Evolutionary conservation across 2,888 invertebrate genomes (phyloP).

Genomic region (Eutolmus rufibarbis): DNA sequence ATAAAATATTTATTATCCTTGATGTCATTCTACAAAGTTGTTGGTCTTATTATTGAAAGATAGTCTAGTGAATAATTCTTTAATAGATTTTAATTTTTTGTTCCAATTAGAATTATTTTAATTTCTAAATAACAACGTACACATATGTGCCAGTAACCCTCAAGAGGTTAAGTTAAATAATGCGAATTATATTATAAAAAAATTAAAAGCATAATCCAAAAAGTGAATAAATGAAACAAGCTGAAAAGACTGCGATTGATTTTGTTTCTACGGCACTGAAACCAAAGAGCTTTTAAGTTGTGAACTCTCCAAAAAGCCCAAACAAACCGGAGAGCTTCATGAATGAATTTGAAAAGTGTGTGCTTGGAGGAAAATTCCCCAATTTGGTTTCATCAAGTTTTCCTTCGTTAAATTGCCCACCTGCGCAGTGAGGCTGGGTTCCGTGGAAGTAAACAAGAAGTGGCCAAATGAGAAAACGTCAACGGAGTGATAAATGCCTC

Average conservation of each 20-base stretch:
- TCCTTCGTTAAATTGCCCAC: neutral
- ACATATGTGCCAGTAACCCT: too few relatives aligned
- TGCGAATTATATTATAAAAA: too few relatives aligned
- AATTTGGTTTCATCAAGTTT: neutral
- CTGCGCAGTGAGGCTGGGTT: neutral
- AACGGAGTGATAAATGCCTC: neutral
- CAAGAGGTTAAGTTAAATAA: too few relatives aligned
- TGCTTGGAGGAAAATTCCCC: neutral
- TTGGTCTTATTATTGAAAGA: too few relatives aligned
- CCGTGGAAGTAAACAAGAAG: conserved; percentile 4
- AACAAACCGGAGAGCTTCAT: neutral
- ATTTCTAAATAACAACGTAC: too few relatives aligned
- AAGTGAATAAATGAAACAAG: too few relatives aligned
- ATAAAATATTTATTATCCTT: too few relatives aligned
- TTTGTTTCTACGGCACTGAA: neutral
- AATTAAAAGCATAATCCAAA: too few relatives aligned
- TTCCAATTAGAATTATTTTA: too few relatives aligned
- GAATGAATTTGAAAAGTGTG: neutral
- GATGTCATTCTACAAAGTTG: too few relatives aligned
- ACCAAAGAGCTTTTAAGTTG: neutral
- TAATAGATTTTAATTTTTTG: too few relatives aligned
- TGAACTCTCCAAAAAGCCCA: neutral
- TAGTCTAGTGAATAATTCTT: too few relatives aligned
- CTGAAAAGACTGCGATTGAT: neutral
- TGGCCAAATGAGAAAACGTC: neutral